Conservation (phyloP, 2,888 invertebrate genomes). For the Bombylius discolor region DNA sequence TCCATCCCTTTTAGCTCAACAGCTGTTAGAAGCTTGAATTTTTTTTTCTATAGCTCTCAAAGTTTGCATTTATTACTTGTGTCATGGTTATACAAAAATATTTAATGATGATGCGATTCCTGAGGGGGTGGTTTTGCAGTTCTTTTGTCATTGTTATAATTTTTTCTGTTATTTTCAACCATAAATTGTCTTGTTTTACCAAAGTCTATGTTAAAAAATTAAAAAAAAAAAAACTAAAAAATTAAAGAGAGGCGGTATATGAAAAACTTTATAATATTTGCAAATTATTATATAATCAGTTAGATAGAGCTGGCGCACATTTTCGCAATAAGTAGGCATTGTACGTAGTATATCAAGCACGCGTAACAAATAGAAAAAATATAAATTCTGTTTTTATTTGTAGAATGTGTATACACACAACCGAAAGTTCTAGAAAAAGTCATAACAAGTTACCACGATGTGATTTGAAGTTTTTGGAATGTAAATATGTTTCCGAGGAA, state of each 20-base stretch:
- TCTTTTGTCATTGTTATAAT: neutral
- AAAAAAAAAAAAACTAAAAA: neutral
- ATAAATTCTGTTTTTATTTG: too few species aligned
- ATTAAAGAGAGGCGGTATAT: neutral
- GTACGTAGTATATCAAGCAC: slow-evolving; percentile 2
- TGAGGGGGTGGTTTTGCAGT: neutral
- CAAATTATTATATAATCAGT: neutral
- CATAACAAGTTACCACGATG: too few species aligned
- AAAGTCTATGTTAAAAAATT: neutral
- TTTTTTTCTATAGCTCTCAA: neutral
- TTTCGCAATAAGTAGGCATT: neutral
- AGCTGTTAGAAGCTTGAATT: neutral
- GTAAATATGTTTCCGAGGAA: too few species aligned
- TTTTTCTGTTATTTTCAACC: neutral
- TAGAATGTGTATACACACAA: too few species aligned
- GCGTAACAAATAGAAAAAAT: slow-evolving; percentile 4
- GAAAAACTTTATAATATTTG: neutral
- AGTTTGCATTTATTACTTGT: too few species aligned
- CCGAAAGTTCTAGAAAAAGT: too few species aligned
- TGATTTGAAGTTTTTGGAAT: too few species aligned
- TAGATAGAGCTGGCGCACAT: neutral
- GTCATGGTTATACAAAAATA: too few species aligned
- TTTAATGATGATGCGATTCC: too few species aligned
- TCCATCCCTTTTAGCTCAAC: neutral
- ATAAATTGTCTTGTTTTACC: neutral